Conservation (phyloP, 2,797 vertebrate genomes). For the Propithecus perrieri region DNA sequence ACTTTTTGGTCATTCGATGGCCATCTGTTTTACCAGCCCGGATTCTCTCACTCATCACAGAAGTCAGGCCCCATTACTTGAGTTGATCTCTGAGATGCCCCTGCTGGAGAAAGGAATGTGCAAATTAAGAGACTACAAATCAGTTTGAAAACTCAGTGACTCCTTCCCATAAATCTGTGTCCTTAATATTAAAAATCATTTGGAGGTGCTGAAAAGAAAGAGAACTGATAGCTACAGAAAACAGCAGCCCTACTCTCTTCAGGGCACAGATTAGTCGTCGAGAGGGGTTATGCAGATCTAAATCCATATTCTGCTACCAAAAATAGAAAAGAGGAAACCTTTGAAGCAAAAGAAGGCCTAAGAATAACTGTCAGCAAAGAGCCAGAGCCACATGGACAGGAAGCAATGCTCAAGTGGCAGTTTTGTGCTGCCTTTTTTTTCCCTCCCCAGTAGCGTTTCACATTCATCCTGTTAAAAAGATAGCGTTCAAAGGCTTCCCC, state of each 20-base stretch:
- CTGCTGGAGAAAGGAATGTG: constrained; percentile 67
- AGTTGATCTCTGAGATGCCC: constrained; percentile 62
- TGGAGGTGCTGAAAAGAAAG: constrained; percentile 70
- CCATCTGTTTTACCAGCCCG: constrained; percentile 55
- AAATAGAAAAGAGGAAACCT: constrained; percentile 79
- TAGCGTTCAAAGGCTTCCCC: constrained; percentile 59
- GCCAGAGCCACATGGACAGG: constrained; percentile 78
- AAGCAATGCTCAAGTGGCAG: constrained; percentile 78
- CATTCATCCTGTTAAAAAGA: constrained; percentile 49
- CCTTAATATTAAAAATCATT: constrained; percentile 73
- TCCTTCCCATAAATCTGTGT: constrained; percentile 64
- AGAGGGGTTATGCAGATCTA: constrained; percentile 60
- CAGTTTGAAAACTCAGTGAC: constrained; percentile 67
- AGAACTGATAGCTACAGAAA: constrained; percentile 30
- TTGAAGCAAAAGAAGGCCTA: constrained; percentile 81
- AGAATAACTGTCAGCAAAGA: constrained; percentile 83
- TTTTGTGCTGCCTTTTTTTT: constrained; percentile 25
- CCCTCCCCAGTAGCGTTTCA: not conserved
- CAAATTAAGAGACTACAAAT: constrained; percentile 68
- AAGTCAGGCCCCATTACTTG: constrained; percentile 28
- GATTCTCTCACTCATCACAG: constrained; percentile 56
- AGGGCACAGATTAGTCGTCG: constrained; percentile 29
- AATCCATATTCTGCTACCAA: constrained; percentile 77
- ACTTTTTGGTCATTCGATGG: not conserved
- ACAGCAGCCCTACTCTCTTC: constrained; percentile 41